These are phyloP conservation scores for Menidia menidia DNA, from an alignment of 2,797 vertebrate genomes.

Conservation along the genomic window DNA sequence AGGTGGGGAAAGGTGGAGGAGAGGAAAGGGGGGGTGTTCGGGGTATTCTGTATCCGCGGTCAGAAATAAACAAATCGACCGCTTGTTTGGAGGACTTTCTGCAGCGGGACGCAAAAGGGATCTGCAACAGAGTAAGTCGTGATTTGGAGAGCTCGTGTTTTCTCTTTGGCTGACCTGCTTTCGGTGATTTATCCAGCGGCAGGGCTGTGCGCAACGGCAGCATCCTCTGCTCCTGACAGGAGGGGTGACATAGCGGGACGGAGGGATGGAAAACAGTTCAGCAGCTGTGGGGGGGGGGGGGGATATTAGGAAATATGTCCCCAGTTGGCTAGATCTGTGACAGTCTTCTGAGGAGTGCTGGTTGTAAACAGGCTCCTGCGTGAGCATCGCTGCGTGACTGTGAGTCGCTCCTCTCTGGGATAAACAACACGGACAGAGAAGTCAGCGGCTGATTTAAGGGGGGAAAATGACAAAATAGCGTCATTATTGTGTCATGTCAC, in stretches of 20 bases:
- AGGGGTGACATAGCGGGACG: slow-evolving; percentile 21
- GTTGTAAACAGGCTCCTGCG: slow-evolving; percentile 28
- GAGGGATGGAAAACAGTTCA: slow-evolving; percentile 17
- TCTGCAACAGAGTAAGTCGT: slow-evolving; percentile 72
- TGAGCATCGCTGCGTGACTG: slow-evolving; percentile 2
- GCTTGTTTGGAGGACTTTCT: slow-evolving; percentile 56
- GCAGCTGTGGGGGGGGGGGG: background rate
- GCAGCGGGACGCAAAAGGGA: slow-evolving; percentile 62
- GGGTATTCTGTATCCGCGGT: slow-evolving; percentile 54
- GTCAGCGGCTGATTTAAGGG: slow-evolving; percentile 4
- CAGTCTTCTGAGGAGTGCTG: background rate
- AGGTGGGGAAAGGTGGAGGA: slow-evolving; percentile 22
- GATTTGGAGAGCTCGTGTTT: slow-evolving; percentile 36
- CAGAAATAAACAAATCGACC: slow-evolving; percentile 66
- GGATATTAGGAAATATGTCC: background rate
- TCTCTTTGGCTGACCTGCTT: slow-evolving; percentile 44
- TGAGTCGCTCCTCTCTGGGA: slow-evolving; percentile 15
- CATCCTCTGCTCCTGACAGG: slow-evolving; percentile 35
- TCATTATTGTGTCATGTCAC: slow-evolving; percentile 52
- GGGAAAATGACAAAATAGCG: slow-evolving; percentile 10
- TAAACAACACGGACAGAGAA: background rate
- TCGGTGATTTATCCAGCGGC: slow-evolving; percentile 34
- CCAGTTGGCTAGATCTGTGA: background rate
- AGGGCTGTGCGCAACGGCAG: slow-evolving; percentile 21
- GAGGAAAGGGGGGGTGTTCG: slow-evolving; percentile 34